These are phyloP conservation scores for Campodea augens DNA, from an alignment of 1,140 invertebrate species.

Conservation along the genomic window DNA sequence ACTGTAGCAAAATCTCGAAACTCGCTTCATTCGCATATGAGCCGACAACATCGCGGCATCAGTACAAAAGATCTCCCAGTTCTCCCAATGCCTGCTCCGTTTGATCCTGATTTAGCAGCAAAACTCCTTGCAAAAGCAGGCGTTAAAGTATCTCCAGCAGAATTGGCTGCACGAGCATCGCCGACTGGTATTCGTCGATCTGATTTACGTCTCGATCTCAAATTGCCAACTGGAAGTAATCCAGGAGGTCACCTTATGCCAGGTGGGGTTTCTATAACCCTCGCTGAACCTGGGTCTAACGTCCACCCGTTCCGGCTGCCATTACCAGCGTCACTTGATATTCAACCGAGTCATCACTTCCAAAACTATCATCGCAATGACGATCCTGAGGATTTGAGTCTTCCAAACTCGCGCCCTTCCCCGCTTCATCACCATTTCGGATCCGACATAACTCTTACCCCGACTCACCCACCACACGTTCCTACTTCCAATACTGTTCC, in stretches of 20 bases:
- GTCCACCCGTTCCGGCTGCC: neutral
- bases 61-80: constrained; percentile 80
- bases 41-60: constrained; percentile 71
- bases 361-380: too few species aligned
- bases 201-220: constrained; percentile 50
- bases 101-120: constrained; percentile 65
- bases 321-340: too few species aligned
- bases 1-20: constrained; percentile 81
- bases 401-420: constrained; percentile 25
- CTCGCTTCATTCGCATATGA: constrained; percentile 81
- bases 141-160: constrained; percentile 64
- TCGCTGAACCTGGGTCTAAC: neutral
- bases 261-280: constrained; percentile 3
- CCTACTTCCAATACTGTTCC: too few species aligned
- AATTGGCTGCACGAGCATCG: constrained; percentile 55
- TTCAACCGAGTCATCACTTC: too few species aligned
- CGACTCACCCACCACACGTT: constrained; percentile 18
- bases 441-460: constrained; percentile 24
- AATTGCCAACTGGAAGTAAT: neutral
- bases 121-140: constrained; percentile 65
- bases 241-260: neutral
- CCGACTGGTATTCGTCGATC: constrained; percentile 59
- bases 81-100: constrained; percentile 71
- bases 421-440: constrained; percentile 8
- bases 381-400: constrained; percentile 59